Base-by-base conservation (phyloP, 2,888 invertebrate species). In the Clostera curtula region DNA sequence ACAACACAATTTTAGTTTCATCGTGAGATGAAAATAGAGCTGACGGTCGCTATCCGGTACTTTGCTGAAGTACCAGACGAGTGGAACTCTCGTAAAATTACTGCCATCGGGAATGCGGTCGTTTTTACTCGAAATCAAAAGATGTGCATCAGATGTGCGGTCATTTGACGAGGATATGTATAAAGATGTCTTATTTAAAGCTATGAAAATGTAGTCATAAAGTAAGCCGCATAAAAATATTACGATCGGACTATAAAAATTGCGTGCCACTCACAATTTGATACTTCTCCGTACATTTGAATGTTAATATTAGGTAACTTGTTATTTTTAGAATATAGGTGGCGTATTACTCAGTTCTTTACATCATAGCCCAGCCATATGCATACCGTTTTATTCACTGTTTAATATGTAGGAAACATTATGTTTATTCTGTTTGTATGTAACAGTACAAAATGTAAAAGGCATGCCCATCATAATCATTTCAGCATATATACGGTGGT, bases 211-310 rank as follows among this genome's bases (percentile, higher is more conserved):
- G 33, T 54, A 53, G 53, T 51, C 45, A 52, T 56, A 63, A 57
- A 58, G 42, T 49, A 44, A 56, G 44, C 40, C 50, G 36, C 56
- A 69, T 70, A 67, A 70, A 62, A 70, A 58, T 52, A 43, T 73
- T 68, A 72, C 58, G 69, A 64, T 49, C 56, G 39, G 35, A 39
- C 47, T 52, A 65, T 71, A 71, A 71, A 64, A 68, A 56, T 51
- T 54, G 44, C 45, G 44, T 38, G 43, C 49, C 56, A 54, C 56
- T 60, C 56, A 51, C 51, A 49, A 46, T 49, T 49, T 43, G 44
- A 53, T 58, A 51, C 49, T 47, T 43, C 48, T 43, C n/a, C 36
- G 42, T 51, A 48, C 45, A 45, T 52, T 48, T 37, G 34, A 49
- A 52, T 43, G 36, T 51, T 48, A 50, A 49, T 56, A 44, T 46